Evolutionary conservation across 2,888 invertebrate genomes (phyloP), one percentile per base, ranked within the genome.

Genomic region (Diaphora mendica): DNA sequence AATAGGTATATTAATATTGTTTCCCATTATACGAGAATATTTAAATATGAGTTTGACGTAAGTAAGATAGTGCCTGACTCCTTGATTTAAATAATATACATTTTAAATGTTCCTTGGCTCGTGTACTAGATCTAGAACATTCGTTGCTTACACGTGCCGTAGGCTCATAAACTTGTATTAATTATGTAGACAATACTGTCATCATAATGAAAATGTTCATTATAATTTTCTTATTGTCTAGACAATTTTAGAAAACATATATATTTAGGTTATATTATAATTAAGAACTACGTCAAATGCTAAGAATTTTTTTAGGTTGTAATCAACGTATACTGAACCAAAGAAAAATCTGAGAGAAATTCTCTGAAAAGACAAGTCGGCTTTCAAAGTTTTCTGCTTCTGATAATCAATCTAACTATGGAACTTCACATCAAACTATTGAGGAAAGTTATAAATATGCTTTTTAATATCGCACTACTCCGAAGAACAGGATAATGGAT

Each of bases 21-120:
- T 55, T 55, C n/a, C n/a, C 2, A 23, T 55, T 55, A 23, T 55
- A 20, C 2, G 7, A 44, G 20, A 20, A 44, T 67, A n/a, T 30
- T 67, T 44, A 42, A 26, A 67, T 9, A 44, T 26, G 13, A 17
- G 39, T n/a, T 26, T 44, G 66, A 30, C 42, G 33, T n/a, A 26
- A 35, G 15, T 15, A 55, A n/a, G n/a, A n/a, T n/a, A 59, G 17
- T 35, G 55, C n/a, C n/a, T 9, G 55, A 17, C 35, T 39, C 26
- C 39, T 69, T 20, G 23, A 59, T 69, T 69, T 69, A 59, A 69
- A 69, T 59, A 67, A 55, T 55, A 51, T n/a, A 35, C 33, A 68
- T 51, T 68, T 35, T 8, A 68, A 68, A 55, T 68, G 33, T 15
- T n/a, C n/a, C 30, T 23, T 15, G 48, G 17, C 17, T 11, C n/a